A percentile compares a stretch with the other conserved stretches of the same genome.
Conservation (phyloP, 2,888 invertebrate genomes). For the Tanypteryx hageni region DNA sequence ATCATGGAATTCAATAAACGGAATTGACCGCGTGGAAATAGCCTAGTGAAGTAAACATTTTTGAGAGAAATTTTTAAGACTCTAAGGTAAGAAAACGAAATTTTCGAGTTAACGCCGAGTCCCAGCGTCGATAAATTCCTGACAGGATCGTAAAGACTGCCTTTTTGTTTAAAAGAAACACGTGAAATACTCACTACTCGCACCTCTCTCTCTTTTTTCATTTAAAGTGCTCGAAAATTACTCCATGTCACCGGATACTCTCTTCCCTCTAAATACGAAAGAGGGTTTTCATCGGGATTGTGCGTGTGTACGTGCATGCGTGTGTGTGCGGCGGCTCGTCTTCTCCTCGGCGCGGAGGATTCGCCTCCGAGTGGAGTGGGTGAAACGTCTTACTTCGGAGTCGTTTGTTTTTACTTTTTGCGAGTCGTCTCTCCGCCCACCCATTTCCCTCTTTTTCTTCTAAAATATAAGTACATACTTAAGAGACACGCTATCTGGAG, state of each 20-base stretch:
- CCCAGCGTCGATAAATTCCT: background rate
- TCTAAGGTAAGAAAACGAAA: too few species aligned
- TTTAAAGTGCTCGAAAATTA: slow-evolving; percentile 8
- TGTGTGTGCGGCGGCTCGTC: background rate
- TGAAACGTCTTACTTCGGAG: background rate
- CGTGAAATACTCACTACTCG: background rate
- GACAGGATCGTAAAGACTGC: background rate
- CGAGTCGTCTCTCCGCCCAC: background rate
- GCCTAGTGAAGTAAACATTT: background rate
- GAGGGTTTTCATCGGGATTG: background rate
- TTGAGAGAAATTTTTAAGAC: background rate
- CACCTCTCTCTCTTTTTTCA: background rate
- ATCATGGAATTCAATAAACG: background rate
- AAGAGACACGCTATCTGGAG: background rate
- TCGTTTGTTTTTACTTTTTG: background rate
- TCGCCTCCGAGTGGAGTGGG: background rate
- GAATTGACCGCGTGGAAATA: background rate
- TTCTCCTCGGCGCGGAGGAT: background rate
- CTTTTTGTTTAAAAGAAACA: background rate
- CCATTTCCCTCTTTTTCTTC: background rate
- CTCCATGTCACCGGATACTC: background rate
- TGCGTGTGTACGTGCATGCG: background rate
- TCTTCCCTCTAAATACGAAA: background rate
- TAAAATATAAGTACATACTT: background rate
- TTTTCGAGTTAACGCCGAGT: background rate